Conservation (phyloP, 1,140 invertebrate species). For the Camponotus floridanus region DNA sequence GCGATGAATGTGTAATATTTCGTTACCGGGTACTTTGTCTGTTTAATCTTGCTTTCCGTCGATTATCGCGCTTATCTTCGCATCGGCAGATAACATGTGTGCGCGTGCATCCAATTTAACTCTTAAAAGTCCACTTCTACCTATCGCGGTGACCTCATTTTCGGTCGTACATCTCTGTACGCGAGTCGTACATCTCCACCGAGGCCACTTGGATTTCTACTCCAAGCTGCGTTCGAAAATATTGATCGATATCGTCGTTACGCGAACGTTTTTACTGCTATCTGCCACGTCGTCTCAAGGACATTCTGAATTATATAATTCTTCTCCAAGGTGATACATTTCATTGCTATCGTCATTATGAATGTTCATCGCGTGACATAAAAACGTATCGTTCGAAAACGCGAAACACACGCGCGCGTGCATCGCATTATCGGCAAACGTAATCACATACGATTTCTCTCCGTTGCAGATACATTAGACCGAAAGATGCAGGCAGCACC, state of each 20-base stretch:
- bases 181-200: not conserved
- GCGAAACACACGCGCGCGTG: not conserved
- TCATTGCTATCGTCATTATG: not conserved
- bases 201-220: not conserved
- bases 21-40: not conserved
- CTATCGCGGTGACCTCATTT: conserved; percentile 37
- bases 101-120: conserved; percentile 35
- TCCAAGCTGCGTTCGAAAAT: not conserved
- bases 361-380: conserved; percentile 20
- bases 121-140: conserved; percentile 45
- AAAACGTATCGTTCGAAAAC: not conserved
- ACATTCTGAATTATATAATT: conserved; percentile 5
- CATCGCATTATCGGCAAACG: not conserved
- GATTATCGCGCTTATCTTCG: conserved; percentile 15
- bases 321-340: not conserved
- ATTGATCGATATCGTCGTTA: not conserved
- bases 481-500: conserved; percentile 75
- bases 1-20: not conserved
- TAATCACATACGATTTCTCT: conserved; percentile 14
- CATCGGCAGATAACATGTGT: not conserved
- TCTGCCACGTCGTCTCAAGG: not conserved
- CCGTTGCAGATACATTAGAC: conserved; percentile 75
- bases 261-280: not conserved
- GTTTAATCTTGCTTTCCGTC: conserved; percentile 1
- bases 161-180: conserved; percentile 13